phyloP scores from a whole-genome alignment of 2,888 invertebrate species.

The Tenthredo livida region DNA sequence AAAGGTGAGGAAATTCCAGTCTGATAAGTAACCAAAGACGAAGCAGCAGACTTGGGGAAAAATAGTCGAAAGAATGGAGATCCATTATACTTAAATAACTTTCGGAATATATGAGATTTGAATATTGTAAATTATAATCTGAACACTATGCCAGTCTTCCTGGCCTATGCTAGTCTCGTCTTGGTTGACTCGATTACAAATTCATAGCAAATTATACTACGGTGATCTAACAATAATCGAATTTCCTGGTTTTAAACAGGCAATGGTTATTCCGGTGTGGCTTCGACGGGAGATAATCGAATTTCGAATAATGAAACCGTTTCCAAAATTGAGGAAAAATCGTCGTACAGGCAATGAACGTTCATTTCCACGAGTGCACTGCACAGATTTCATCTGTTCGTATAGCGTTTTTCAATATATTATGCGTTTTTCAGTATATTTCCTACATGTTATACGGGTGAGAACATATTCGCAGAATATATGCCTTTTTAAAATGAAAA shows the following conservation, averaged over 20 bases:
- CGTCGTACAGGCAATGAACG: background rate
- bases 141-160: background rate
- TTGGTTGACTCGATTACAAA: background rate
- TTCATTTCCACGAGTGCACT: background rate
- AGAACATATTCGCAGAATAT: background rate
- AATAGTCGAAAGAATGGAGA: background rate
- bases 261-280: background rate
- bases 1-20: background rate
- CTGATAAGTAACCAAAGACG: background rate
- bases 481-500: background rate
- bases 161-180: background rate
- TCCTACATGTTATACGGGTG: background rate
- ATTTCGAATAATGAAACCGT: slow-evolving; percentile 9
- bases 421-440: too few species aligned
- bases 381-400: background rate
- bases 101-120: background rate
- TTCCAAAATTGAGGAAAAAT: background rate
- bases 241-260: background rate
- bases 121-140: background rate
- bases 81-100: background rate
- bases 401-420: background rate
- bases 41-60: background rate
- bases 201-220: background rate
- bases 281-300: background rate
- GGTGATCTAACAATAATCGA: background rate